These are phyloP conservation scores for Endomychus coccineus DNA, from an alignment of 2,888 invertebrate species.

Conservation along the genomic window DNA sequence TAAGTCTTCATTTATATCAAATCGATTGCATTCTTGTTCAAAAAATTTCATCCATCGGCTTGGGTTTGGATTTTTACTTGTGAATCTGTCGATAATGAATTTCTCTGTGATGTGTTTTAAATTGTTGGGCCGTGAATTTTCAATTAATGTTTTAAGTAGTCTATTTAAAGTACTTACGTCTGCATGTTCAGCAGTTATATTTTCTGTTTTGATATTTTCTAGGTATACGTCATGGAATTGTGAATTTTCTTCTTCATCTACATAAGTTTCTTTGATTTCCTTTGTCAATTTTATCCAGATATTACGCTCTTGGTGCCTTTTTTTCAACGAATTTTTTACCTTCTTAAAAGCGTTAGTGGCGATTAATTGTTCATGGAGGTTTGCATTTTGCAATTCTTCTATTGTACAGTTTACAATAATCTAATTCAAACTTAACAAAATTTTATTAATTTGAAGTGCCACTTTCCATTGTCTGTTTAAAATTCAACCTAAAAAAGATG, in stretches of 20 bases:
- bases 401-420: no score
- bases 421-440: no score
- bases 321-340: conserved; percentile 21
- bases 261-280: conserved; percentile 15
- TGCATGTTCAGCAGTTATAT: neutral
- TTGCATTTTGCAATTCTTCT: conserved; percentile 2
- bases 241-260: conserved; percentile 22
- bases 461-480: no score
- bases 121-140: neutral
- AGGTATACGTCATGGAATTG: conserved; percentile 17
- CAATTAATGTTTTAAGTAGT: conserved; percentile 3
- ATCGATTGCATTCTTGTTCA: conserved; percentile 3
- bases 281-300: conserved; percentile 21
- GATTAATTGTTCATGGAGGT: neutral
- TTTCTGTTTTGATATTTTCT: conserved; percentile 15
- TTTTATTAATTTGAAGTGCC: no score
- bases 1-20: neutral
- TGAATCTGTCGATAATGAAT: neutral
- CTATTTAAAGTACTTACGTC: neutral
- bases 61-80: conserved; percentile 14
- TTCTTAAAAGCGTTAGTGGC: conserved; percentile 13
- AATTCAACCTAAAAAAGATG: no score
- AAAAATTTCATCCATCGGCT: conserved; percentile 21
- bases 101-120: neutral
- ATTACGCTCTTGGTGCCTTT: conserved; percentile 20